These are phyloP conservation scores for Coendou prehensilis DNA, from an alignment of 2,797 vertebrate species.

Conservation along the genomic window DNA sequence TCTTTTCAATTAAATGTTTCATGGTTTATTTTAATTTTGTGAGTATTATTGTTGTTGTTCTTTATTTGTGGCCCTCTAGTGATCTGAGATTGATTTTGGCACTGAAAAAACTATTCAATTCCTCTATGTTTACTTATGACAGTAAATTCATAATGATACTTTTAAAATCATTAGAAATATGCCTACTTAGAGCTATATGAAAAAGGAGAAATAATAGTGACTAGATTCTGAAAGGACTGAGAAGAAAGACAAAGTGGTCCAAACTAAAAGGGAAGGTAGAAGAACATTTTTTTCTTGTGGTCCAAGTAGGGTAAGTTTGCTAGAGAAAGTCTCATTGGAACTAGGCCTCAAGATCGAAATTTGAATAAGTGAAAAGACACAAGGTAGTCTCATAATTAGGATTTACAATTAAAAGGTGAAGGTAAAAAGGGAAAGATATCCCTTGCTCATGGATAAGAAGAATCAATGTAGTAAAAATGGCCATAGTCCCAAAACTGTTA, in stretches of 20 bases:
- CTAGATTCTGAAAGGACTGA: background rate
- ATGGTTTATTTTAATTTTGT: background rate
- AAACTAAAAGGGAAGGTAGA: background rate
- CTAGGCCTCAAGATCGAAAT: background rate
- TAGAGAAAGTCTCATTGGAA: background rate
- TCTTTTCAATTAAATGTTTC: background rate
- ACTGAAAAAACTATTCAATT: background rate
- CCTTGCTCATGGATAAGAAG: background rate
- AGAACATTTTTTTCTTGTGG: background rate
- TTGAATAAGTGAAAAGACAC: background rate
- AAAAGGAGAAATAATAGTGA: background rate
- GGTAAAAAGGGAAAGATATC: background rate
- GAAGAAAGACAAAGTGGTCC: background rate
- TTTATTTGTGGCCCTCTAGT: background rate
- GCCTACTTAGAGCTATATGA: background rate
- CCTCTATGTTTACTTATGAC: background rate
- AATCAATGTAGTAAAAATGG: background rate
- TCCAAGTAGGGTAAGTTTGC: background rate
- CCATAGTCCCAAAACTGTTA: background rate
- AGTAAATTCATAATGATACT: background rate
- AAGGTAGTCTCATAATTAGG: background rate
- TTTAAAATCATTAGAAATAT: background rate
- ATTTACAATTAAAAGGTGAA: background rate
- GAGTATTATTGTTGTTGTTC: background rate
- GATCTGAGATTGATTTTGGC: background rate